Evolutionary conservation across 1,140 invertebrate species (phyloP).

Genomic region (Drosophila obscura): DNA sequence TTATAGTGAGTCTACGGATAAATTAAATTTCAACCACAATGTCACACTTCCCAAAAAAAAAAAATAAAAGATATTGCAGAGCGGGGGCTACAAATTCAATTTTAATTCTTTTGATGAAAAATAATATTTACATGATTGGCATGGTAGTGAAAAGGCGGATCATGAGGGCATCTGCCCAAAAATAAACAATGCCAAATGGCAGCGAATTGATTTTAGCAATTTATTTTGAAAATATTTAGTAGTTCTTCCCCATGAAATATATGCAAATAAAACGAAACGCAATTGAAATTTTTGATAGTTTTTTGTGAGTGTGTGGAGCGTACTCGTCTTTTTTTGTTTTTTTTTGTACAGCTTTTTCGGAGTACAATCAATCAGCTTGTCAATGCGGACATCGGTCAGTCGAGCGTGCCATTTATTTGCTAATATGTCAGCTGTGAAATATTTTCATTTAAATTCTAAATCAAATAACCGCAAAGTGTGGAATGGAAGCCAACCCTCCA

Average conservation of each 20-base stretch:
- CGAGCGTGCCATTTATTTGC: constrained; percentile 63
- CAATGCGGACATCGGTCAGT: constrained; percentile 23
- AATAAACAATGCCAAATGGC: constrained; percentile 30
- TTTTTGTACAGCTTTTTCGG: constrained; percentile 23
- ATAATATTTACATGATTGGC: constrained; percentile 62
- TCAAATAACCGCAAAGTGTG: constrained; percentile 53
- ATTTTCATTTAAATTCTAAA: constrained; percentile 60
- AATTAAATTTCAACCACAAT: constrained; percentile 55
- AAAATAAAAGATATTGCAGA: constrained; percentile 14
- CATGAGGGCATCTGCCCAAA: constrained; percentile 4
- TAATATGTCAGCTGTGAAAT: constrained; percentile 70
- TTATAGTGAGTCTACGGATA: neutral
- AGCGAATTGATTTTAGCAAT: constrained; percentile 58
- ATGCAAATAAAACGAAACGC: constrained; percentile 41
- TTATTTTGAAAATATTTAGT: constrained; percentile 53
- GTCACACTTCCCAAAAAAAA: constrained; percentile 20
- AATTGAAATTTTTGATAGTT: constrained; percentile 28
- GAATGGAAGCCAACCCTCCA: neutral
- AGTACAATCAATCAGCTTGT: constrained; percentile 68
- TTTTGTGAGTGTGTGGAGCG: neutral
- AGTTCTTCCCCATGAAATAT: constrained; percentile 30
- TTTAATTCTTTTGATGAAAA: constrained; percentile 66
- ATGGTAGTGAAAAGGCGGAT: neutral
- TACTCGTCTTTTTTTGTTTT: neutral
- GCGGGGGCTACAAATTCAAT: constrained; percentile 42